phyloP scores from a whole-genome alignment of 2,888 invertebrate genomes.

The Orthosia cruda region DNA sequence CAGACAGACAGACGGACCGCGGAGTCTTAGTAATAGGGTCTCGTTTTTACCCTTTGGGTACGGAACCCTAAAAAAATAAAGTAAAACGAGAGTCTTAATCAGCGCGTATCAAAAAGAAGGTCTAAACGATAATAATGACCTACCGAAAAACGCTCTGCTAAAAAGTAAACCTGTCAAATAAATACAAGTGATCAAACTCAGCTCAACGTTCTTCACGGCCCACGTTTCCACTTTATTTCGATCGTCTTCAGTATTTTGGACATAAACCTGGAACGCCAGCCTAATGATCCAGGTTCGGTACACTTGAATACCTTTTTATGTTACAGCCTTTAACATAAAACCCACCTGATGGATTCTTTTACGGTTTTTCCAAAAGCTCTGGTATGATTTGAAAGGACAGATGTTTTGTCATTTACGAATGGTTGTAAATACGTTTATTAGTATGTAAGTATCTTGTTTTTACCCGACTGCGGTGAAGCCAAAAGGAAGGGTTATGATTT shows the following conservation, averaged over 20 bases:
- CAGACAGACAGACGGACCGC: too few species aligned
- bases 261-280: slow-evolving; percentile 53
- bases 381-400: slow-evolving; percentile 49
- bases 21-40: too few species aligned
- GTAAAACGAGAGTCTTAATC: too few species aligned
- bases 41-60: too few species aligned
- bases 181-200: slow-evolving; percentile 37
- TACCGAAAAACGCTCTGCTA: neutral
- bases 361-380: slow-evolving; percentile 40
- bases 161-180: slow-evolving; percentile 22
- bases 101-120: neutral
- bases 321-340: slow-evolving; percentile 57
- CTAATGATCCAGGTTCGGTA: slow-evolving; percentile 59
- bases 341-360: slow-evolving; percentile 61
- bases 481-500: too few species aligned
- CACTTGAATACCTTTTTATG: slow-evolving; percentile 57
- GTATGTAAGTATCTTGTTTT: neutral
- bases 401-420: slow-evolving; percentile 43
- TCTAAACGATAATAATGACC: neutral
- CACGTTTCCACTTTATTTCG: slow-evolving; percentile 57
- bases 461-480: too few species aligned
- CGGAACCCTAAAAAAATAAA: too few species aligned
- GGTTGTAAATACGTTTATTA: slow-evolving; percentile 9
- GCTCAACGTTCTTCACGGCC: slow-evolving; percentile 17
- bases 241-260: slow-evolving; percentile 51